Evolutionary conservation across 1,140 invertebrate species (phyloP), one percentile per base, ranked within the genome.

Genomic region (Dinoponera quadriceps): DNA sequence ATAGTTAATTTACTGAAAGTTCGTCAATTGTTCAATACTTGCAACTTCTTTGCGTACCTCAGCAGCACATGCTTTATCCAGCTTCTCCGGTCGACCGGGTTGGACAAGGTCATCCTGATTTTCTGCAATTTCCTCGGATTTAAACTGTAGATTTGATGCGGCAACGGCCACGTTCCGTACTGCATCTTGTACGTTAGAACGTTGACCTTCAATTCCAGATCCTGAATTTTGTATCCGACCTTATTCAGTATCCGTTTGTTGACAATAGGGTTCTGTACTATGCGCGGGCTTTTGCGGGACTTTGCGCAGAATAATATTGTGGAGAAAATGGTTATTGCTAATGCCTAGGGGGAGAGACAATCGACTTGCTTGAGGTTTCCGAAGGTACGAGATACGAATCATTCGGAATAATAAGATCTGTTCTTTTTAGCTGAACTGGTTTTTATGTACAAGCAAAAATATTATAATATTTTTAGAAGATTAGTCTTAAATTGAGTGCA

Each of bases 171-270:
- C 4, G 82, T 87, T 7, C 92, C 93, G 44, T 93, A 93, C 62
- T 92, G 92, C 60, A 91, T 86, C 88, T 93, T 93, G 38, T 93
- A 93, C 0, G 91, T 92, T 18, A 93, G 27, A 48, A 93, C 87
- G 69, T 93, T 92, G 4, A 93, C 82, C 74, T 91, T 92, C 20
- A 93, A 80, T 77, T 93, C 92, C 0, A 93, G 83, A 68, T 92
- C 91, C 27, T 91, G 88, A 44, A 93, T 38, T 66, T 93, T 92
- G 48, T 84, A 89, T 49, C 82, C 85, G 11, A 93, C 74, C 71
- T 84, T 83, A 22, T 74, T 87, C 0, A 93, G 63, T 27, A 87
- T 85, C 20, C 87, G 69, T 22, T 88, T 84, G 27, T 86, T 85
- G 0, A 63, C 11, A 1, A 51, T 11, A 29, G 44, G 1, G 33